Conservation (phyloP, 2,113 vertebrate genomes). For the Gavia stellata region DNA sequence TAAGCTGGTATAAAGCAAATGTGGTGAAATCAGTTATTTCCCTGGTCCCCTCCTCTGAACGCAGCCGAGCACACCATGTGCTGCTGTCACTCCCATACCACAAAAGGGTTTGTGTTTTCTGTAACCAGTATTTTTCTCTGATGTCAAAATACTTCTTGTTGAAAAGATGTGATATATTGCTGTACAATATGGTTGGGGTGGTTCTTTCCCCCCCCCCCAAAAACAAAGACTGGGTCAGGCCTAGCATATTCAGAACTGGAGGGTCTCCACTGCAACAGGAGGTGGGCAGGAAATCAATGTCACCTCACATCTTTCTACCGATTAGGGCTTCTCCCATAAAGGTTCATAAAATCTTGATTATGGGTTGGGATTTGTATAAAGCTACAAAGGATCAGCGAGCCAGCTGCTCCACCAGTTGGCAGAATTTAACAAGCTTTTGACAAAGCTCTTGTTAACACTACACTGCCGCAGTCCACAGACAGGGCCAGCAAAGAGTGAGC, state of each 20-base stretch:
- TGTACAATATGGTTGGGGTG: accelerated
- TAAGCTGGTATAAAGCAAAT: background rate
- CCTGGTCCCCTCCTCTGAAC: background rate
- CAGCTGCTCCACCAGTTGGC: background rate
- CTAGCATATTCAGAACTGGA: background rate
- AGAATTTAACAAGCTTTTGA: background rate
- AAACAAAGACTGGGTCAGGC: background rate
- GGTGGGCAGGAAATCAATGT: background rate
- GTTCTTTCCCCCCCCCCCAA: accelerated
- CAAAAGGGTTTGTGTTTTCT: background rate
- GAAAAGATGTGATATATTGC: background rate
- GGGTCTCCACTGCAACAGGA: background rate
- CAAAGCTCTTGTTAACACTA: background rate
- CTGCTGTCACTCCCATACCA: background rate
- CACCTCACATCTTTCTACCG: background rate
- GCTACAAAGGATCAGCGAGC: background rate
- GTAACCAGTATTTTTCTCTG: background rate
- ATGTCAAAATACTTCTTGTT: background rate
- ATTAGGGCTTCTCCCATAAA: background rate
- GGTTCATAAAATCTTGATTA: background rate
- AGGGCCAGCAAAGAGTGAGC: background rate
- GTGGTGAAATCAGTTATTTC: background rate
- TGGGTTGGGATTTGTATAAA: background rate
- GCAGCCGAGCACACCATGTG: accelerated
- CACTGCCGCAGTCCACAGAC: background rate